phyloP scores from a whole-genome alignment of 2,888 invertebrate species.

The Phragmatobia fuliginosa region DNA sequence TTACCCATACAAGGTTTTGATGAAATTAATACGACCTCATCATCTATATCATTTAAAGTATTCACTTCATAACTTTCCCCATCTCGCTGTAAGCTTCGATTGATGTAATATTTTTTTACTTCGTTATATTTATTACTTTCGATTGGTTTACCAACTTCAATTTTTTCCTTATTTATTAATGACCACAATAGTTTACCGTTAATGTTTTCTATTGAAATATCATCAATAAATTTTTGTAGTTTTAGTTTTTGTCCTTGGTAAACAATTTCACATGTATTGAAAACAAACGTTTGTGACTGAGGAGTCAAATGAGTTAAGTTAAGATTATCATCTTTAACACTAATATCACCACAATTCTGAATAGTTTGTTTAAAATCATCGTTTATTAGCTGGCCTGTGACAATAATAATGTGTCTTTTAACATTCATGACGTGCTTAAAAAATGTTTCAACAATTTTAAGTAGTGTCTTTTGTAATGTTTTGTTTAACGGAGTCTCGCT shows the following conservation, averaged over 20 bases:
- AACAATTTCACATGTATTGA: slow-evolving; percentile 40
- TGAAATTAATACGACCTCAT: slow-evolving; percentile 50
- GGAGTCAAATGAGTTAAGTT: slow-evolving; percentile 44
- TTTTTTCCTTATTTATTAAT: slow-evolving; percentile 48
- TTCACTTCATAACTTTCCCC: slow-evolving; percentile 43
- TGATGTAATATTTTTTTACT: slow-evolving; percentile 50
- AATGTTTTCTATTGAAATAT: slow-evolving; percentile 43
- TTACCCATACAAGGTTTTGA: slow-evolving; percentile 58
- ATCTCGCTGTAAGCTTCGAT: slow-evolving; percentile 43
- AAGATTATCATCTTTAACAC: slow-evolving; percentile 42
- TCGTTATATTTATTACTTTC: slow-evolving; percentile 48
- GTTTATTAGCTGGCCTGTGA: slow-evolving; percentile 44
- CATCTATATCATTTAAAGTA: slow-evolving; percentile 51
- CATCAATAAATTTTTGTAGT: slow-evolving; percentile 45
- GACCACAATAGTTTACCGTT: slow-evolving; percentile 47
- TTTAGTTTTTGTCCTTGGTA: slow-evolving; percentile 54
- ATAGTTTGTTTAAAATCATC: slow-evolving; percentile 25
- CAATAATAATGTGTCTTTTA: slow-evolving; percentile 47
- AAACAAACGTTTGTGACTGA: slow-evolving; percentile 46
- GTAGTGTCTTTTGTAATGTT: slow-evolving; percentile 45
- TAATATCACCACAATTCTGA: slow-evolving; percentile 23
- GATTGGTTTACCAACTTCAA: slow-evolving; percentile 54
- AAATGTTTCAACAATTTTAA: slow-evolving; percentile 38
- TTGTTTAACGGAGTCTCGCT: slow-evolving; percentile 46
- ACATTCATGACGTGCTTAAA: slow-evolving; percentile 11